These are phyloP conservation scores for Carposina sasakii DNA, from an alignment of 1,140 invertebrate species.

Conservation along the genomic window DNA sequence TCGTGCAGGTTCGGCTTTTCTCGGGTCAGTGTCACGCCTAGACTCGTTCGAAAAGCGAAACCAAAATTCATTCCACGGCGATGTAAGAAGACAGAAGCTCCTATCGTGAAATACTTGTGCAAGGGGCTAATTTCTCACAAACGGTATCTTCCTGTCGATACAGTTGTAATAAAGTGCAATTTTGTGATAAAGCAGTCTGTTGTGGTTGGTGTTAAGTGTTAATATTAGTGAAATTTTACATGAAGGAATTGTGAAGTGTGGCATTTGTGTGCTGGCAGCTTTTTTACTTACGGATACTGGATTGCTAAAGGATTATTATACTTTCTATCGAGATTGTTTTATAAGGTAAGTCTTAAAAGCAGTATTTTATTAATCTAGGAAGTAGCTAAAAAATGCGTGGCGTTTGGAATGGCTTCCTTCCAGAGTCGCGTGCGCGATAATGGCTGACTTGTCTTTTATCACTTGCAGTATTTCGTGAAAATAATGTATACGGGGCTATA, in stretches of 20 bases:
- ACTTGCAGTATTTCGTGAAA: no score
- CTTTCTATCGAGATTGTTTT: conserved; percentile 42
- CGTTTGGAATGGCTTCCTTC: conserved; percentile 67
- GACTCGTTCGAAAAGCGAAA: conserved; percentile 70
- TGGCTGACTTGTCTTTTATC: conserved; percentile 67
- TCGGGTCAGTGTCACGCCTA: conserved; percentile 69
- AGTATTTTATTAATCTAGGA: conserved; percentile 6
- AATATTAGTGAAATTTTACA: conserved; percentile 51
- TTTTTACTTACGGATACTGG: conserved; percentile 46
- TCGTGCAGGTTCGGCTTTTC: conserved; percentile 51
- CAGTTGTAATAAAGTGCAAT: conserved; percentile 53
- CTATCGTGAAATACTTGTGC: conserved; percentile 60
- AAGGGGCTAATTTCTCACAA: conserved; percentile 56
- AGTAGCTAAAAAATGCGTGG: conserved; percentile 36
- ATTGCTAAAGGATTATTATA: conserved; percentile 61
- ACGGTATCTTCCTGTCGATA: conserved; percentile 50
- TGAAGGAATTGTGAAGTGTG: conserved; percentile 53
- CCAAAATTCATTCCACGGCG: conserved; percentile 66
- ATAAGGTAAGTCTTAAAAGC: conserved; percentile 44
- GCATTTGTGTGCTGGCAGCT: conserved; percentile 64
- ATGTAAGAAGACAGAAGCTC: conserved; percentile 67
- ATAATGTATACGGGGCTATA: no score
- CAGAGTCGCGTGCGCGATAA: conserved; percentile 70
- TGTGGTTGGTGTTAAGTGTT: conserved; percentile 62
- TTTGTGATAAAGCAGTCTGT: conserved; percentile 53